These are phyloP conservation scores for Lasiurus cinereus DNA, from an alignment of 2,113 vertebrate species.

Conservation along the genomic window DNA sequence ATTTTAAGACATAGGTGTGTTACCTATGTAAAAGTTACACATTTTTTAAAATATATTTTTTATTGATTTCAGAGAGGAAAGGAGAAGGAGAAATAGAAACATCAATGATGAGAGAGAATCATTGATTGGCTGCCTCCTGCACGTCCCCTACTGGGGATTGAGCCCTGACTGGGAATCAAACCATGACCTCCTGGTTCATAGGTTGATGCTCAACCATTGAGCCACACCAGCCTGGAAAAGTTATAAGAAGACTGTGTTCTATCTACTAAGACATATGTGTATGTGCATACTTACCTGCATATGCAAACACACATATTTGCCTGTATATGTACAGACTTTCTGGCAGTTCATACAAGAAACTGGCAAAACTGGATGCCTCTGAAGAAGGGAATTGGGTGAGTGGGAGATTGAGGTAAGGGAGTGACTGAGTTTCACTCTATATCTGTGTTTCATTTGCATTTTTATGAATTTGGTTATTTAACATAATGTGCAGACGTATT, in stretches of 20 bases:
- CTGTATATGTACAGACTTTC: background rate
- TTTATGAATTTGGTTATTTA: background rate
- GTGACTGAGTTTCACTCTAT: background rate
- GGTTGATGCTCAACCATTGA: too few species aligned
- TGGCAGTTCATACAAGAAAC: background rate
- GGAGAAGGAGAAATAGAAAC: too few species aligned
- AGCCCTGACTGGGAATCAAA: too few species aligned
- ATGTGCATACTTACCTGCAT: background rate
- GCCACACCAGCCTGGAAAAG: too few species aligned
- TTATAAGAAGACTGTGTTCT: background rate
- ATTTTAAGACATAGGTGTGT: background rate
- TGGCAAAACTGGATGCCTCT: background rate
- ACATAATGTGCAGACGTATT: background rate
- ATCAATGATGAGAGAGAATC: too few species aligned
- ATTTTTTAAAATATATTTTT: background rate
- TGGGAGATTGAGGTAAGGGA: background rate
- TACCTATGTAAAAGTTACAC: background rate
- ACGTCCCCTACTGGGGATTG: too few species aligned
- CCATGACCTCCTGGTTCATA: too few species aligned
- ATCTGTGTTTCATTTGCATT: background rate
- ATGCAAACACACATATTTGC: background rate
- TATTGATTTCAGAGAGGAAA: too few species aligned
- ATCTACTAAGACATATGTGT: background rate
- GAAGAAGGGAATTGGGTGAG: background rate
- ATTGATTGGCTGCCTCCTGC: too few species aligned